A percentile compares a stretch with the other conserved stretches of the same genome.
phyloP scores from a whole-genome alignment of 2,113 vertebrate genomes.

The Crotalus tigris region DNA sequence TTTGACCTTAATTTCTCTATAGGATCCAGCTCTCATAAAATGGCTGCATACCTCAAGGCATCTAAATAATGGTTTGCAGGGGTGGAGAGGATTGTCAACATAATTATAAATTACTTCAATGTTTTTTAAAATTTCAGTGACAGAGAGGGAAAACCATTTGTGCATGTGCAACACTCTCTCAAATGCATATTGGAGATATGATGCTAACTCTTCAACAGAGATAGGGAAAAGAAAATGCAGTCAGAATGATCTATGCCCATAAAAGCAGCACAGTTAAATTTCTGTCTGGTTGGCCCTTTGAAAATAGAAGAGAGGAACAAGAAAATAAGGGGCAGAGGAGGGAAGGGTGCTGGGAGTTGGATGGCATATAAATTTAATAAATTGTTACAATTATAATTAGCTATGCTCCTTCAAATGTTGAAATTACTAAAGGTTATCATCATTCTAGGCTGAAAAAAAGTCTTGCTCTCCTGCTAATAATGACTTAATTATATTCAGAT shows the following conservation, averaged over 20 bases:
- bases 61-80: neutral
- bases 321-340: neutral
- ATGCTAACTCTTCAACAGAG: neutral
- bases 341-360: neutral
- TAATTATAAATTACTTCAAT: constrained; percentile 9
- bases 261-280: neutral
- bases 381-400: neutral
- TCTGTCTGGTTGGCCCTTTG: neutral
- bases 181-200: neutral
- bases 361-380: neutral
- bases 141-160: too few relatives aligned
- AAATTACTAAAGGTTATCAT: neutral
- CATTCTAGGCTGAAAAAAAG: neutral
- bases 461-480: neutral
- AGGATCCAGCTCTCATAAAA: neutral
- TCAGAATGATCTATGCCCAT: neutral
- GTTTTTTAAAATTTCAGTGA: neutral
- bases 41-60: neutral
- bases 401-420: neutral
- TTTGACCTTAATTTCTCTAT: constrained; percentile 1
- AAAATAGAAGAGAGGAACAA: neutral
- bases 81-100: neutral
- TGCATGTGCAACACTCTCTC: neutral
- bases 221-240: neutral
- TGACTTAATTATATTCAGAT: neutral